Evolutionary conservation across 1,140 invertebrate species (phyloP), one percentile per base, ranked within the genome.

Genomic region (Gyrodactylus bullatarudis): DNA sequence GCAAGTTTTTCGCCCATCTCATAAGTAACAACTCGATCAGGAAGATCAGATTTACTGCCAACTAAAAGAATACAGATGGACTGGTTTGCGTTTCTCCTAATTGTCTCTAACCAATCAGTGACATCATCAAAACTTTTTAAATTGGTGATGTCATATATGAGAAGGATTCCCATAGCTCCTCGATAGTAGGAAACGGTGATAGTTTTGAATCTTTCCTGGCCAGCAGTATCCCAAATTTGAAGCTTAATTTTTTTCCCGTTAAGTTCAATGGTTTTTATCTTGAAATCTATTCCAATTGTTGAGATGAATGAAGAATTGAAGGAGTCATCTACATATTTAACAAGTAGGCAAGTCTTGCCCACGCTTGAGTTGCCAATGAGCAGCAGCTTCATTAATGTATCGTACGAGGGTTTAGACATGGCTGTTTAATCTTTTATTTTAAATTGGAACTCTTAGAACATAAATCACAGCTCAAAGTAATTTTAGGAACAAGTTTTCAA

Each of bases 281-380:
- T 99, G 84, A 99, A 99, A 83, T 99, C 95, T 77, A 99, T 98
- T 74, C 95, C 94, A 73, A 99, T 94, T 68, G 95, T 99, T 75
- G 91, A 94, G 73, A 98, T 92, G 79, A 98, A 98, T 74, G 94
- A 93, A 75, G 93, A 97, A 72, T 93, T 98, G 82, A 98, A 99
- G 73, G 92, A 96, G 81, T 98, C 93, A 80, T 98, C 94, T 26
- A 94, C 95, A 80, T 98, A 99, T 75, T 95, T 87, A 83, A 99
- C 98, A 74, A 99, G 86, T 80, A 99, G 98, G 73, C 90, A 97
- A 0, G 94, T 99, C 84, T 99, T 99, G 71, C 95, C 95, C 25
- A 98, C 94, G 75, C 89, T 92, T 79, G 90, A 94, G 82, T 98
- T 98, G 76, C 95, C 94, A 79, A 98, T 98, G 78, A 98, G 96